phyloP scores from a whole-genome alignment of 1,140 invertebrate species.

The Zaprionus camerounensis region DNA sequence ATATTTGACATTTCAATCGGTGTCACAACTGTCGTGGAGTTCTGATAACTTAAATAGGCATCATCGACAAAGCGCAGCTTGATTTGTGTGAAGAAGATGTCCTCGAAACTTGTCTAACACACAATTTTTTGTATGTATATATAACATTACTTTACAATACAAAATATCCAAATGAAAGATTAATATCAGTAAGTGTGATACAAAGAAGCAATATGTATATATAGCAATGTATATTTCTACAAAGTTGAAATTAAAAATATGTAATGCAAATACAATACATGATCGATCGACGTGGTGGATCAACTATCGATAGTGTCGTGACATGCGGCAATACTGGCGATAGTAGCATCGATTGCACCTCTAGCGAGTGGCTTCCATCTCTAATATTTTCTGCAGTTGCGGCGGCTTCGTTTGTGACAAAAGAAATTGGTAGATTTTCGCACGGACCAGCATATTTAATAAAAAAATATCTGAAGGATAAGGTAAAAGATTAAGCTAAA shows the following conservation, averaged over 20 bases:
- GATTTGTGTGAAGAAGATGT: background rate
- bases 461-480: conserved; percentile 14
- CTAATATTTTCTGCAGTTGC: conserved; percentile 50
- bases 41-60: background rate
- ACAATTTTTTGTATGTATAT: conserved; percentile 1
- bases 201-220: background rate
- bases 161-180: background rate
- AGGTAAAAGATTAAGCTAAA: conserved; percentile 27
- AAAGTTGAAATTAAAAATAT: background rate
- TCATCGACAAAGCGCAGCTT: background rate
- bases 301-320: conserved; percentile 13
- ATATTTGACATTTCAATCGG: conserved; percentile 2
- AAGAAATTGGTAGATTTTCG: background rate
- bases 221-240: too few species aligned
- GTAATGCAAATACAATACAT: background rate
- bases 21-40: background rate
- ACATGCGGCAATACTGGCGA: background rate
- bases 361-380: conserved; percentile 6
- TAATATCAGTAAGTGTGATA: background rate
- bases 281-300: background rate
- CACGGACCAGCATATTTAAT: conserved; percentile 4
- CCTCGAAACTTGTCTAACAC: background rate
- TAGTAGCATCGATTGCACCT: background rate
- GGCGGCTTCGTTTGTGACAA: conserved; percentile 42
- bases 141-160: background rate